Percentiles rank a stretch among this genome's conserved stretches.
Evolutionary conservation across 2,888 invertebrate genomes (phyloP).

Genomic region (Tetropium fuscum): DNA sequence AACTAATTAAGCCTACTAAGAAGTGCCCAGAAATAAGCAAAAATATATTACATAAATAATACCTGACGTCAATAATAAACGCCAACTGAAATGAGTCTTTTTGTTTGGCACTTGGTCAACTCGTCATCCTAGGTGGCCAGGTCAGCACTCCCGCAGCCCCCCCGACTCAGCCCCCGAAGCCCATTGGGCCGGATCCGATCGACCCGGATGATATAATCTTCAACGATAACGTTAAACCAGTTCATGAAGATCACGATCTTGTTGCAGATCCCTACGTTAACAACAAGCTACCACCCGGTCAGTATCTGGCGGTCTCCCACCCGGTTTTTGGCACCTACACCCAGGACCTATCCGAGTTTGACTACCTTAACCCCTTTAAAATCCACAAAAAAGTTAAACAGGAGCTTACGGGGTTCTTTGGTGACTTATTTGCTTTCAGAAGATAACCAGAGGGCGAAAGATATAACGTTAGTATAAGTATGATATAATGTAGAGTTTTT

Average conservation of each 20-base stretch:
- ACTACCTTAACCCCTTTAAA: constrained; percentile 34
- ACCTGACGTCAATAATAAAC: too few species aligned
- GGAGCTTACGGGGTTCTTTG: constrained; percentile 32
- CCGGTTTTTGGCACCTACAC: constrained; percentile 44
- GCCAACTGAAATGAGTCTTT: not conserved
- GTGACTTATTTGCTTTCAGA: constrained; percentile 28
- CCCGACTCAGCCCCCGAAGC: constrained; percentile 3
- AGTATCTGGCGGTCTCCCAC: constrained; percentile 44
- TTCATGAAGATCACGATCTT: constrained; percentile 54
- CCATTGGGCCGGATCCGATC: constrained; percentile 6
- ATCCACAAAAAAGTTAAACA: constrained; percentile 26
- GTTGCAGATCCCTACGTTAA: constrained; percentile 36
- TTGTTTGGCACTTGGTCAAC: not conserved
- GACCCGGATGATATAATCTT: constrained; percentile 48
- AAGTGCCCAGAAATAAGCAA: too few species aligned
- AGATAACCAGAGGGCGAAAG: constrained; percentile 16
- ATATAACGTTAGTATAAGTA: constrained; percentile 17
- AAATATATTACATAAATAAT: too few species aligned
- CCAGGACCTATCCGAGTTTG: constrained; percentile 38
- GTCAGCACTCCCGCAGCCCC: not conserved
- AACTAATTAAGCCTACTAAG: too few species aligned
- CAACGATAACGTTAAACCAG: constrained; percentile 55
- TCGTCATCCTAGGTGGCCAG: not conserved
- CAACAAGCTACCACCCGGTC: constrained; percentile 41
- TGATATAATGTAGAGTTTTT: too few species aligned